These are phyloP conservation scores for Heliconius himera DNA, from an alignment of 1,140 invertebrate species.

Conservation along the genomic window DNA sequence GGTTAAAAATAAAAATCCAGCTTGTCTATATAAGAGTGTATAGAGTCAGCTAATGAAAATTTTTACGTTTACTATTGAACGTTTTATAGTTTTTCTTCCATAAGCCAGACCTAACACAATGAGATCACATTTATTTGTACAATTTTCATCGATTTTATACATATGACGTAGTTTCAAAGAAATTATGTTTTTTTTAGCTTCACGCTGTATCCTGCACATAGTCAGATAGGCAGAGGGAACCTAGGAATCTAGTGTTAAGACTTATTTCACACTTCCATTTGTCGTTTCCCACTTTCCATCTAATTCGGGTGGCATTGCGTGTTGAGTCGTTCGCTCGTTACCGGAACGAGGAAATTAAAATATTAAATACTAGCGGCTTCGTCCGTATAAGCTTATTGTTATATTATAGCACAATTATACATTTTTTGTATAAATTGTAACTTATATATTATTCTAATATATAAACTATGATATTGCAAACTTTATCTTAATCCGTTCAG, in stretches of 20 bases:
- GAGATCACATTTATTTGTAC: conserved; percentile 18
- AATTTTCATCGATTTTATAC: background rate
- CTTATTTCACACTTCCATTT: background rate
- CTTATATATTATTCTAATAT: too few relatives aligned
- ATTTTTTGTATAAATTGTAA: too few relatives aligned
- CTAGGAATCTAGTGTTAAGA: background rate
- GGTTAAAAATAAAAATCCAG: background rate
- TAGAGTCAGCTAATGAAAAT: background rate
- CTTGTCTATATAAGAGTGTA: background rate
- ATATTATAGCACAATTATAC: too few relatives aligned
- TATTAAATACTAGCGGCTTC: background rate
- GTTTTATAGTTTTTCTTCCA: conserved; percentile 28
- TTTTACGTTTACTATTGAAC: conserved; percentile 3
- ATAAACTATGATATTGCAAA: too few relatives aligned
- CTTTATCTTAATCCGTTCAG: too few relatives aligned
- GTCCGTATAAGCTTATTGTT: too few relatives aligned
- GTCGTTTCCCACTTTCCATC: background rate
- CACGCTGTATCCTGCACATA: background rate
- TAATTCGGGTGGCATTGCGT: background rate
- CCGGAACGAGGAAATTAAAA: background rate
- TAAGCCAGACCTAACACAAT: conserved; percentile 23
- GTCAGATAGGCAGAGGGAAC: background rate
- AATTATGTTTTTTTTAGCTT: background rate
- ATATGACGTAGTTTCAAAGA: background rate
- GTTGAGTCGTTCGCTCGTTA: background rate